These are phyloP conservation scores for Cephus sareptanus DNA, from an alignment of 2,888 invertebrate species.

Conservation along the genomic window DNA sequence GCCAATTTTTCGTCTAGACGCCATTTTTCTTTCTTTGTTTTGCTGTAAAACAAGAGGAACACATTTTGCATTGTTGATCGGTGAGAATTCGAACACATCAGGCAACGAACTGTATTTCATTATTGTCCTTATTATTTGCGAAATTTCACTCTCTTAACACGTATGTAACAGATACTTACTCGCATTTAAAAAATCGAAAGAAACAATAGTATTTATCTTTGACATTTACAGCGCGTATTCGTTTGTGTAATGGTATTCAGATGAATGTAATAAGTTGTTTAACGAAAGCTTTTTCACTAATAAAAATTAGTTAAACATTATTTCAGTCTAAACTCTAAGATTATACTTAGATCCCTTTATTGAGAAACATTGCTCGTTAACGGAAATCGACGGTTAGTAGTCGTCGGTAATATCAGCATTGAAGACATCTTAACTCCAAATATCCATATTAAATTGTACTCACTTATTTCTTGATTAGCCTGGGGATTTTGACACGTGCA, in stretches of 20 bases:
- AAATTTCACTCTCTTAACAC: not conserved
- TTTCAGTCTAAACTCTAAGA: not conserved
- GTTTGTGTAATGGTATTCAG: conserved; percentile 39
- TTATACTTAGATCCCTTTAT: not conserved
- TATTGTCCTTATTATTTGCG: conserved; percentile 5
- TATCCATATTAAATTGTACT: not conserved
- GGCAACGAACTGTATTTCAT: conserved; percentile 34
- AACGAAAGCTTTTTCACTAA: conserved; percentile 60
- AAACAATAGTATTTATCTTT: not conserved
- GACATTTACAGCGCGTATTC: conserved; percentile 34
- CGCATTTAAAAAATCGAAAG: not conserved
- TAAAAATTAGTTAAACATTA: conserved; percentile 55
- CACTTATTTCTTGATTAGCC: not conserved
- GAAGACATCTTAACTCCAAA: not conserved
- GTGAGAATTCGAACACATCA: conserved; percentile 10
- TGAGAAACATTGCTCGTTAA: not conserved
- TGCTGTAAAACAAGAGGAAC: not conserved
- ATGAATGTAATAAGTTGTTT: conserved; percentile 59
- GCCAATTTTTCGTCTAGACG: not conserved
- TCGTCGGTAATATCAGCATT: not conserved
- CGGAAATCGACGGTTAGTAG: not conserved
- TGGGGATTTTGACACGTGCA: not conserved
- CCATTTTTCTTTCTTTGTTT: not conserved
- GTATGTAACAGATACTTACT: not conserved
- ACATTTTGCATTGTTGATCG: not conserved